phyloP scores from a whole-genome alignment of 2,888 invertebrate species.

The Cremastinae sp. region DNA sequence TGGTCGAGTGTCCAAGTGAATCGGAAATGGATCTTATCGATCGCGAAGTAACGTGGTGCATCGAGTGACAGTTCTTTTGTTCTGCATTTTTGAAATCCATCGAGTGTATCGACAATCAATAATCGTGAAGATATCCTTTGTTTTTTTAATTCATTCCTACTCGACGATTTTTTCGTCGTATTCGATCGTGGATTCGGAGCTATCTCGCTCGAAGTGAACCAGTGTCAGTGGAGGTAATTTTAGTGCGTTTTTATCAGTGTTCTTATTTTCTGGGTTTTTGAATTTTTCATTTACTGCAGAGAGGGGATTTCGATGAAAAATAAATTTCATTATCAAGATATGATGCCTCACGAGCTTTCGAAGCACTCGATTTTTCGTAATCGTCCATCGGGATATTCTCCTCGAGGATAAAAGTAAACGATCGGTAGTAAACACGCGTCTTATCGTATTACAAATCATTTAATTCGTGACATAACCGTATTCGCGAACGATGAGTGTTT shows the following conservation, averaged over 20 bases:
- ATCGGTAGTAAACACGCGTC: constrained; percentile 19
- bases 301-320: too few relatives aligned
- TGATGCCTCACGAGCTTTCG: too few relatives aligned
- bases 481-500: neutral
- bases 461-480: constrained; percentile 36
- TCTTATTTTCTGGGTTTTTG: constrained; percentile 7
- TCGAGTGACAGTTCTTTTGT: constrained; percentile 57
- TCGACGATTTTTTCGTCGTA: neutral
- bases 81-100: constrained; percentile 10
- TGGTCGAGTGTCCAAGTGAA: constrained; percentile 48
- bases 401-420: constrained; percentile 21
- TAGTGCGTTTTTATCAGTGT: constrained; percentile 56
- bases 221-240: constrained; percentile 74
- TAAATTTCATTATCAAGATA: too few relatives aligned
- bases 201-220: constrained; percentile 71
- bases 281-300: neutral
- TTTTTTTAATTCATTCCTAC: constrained; percentile 7
- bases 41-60: constrained; percentile 54
- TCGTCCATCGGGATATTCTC: neutral
- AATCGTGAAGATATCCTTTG: constrained; percentile 36
- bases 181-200: constrained; percentile 51
- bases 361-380: too few relatives aligned
- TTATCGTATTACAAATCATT: constrained; percentile 29
- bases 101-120: constrained; percentile 26
- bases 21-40: constrained; percentile 57